Conservation (phyloP, 2,797 vertebrate species). For the Ibycter americanus region DNA sequence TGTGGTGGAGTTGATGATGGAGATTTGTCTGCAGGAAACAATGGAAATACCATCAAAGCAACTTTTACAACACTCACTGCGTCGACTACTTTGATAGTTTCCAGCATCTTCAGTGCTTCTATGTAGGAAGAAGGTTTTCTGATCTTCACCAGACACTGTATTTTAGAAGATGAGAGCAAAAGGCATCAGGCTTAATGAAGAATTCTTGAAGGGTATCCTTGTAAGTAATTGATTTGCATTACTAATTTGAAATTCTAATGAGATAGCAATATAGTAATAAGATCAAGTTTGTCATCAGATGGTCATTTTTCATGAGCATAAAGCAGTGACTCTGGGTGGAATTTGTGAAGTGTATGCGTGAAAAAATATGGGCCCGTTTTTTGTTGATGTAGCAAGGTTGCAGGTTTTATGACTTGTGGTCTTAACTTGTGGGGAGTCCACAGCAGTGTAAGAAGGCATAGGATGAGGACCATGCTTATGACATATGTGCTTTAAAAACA, state of each 20-base stretch:
- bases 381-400: neutral
- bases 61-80: neutral
- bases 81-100: neutral
- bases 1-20: constrained; percentile 56
- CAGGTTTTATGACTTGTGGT: neutral
- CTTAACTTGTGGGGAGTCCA: neutral
- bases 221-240: constrained; percentile 61
- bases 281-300: neutral
- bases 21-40: constrained; percentile 66
- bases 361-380: neutral
- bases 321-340: neutral
- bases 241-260: neutral
- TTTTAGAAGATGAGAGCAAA: constrained; percentile 39
- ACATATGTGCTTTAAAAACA: neutral
- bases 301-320: neutral
- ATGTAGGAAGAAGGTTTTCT: constrained; percentile 54
- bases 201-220: constrained; percentile 37
- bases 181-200: constrained; percentile 30
- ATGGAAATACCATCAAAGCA: constrained; percentile 6
- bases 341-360: neutral
- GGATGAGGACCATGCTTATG: neutral
- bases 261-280: neutral
- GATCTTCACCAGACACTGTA: neutral
- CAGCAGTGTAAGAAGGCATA: neutral
- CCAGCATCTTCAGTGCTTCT: constrained; percentile 27